These are phyloP conservation scores for Dipodomys stephensi DNA, from an alignment of 2,113 vertebrate species.

Conservation along the genomic window DNA sequence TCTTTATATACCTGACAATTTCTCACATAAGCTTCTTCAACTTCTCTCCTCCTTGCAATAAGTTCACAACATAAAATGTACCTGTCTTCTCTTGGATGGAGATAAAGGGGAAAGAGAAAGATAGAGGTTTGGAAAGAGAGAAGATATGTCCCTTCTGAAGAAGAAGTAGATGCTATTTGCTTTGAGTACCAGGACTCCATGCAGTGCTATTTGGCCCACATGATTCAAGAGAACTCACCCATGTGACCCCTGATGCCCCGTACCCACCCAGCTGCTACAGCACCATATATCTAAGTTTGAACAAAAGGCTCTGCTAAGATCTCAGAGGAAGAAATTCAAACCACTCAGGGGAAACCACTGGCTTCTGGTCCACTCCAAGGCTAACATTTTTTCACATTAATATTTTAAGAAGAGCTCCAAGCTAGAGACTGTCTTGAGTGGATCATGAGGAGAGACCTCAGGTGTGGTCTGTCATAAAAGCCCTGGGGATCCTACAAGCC, in stretches of 20 bases:
- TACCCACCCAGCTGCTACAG: not conserved
- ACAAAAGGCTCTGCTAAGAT: not conserved
- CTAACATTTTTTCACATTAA: not conserved
- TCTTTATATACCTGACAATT: not conserved
- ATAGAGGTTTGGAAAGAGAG: not conserved
- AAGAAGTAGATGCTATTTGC: not conserved
- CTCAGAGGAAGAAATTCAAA: not conserved
- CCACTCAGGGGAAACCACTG: too few relatives aligned
- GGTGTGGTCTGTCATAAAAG: not conserved
- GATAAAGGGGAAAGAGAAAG: not conserved
- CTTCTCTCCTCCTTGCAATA: not conserved
- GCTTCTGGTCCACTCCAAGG: not conserved
- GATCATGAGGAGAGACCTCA: not conserved
- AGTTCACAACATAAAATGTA: not conserved
- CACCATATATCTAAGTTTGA: not conserved
- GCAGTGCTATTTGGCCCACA: not conserved
- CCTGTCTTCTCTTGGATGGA: not conserved
- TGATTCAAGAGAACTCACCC: not conserved
- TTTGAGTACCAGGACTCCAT: not conserved
- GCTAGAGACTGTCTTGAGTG: not conserved
- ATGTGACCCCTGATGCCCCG: not conserved
- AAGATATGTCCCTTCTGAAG: not conserved
- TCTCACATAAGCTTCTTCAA: not conserved
- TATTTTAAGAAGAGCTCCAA: not conserved
- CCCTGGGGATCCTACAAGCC: not conserved